Percentiles rank a stretch among this genome's conserved stretches.
These are phyloP conservation scores for Pantala flavescens DNA, from an alignment of 1,140 invertebrate species.

Conservation along the genomic window DNA sequence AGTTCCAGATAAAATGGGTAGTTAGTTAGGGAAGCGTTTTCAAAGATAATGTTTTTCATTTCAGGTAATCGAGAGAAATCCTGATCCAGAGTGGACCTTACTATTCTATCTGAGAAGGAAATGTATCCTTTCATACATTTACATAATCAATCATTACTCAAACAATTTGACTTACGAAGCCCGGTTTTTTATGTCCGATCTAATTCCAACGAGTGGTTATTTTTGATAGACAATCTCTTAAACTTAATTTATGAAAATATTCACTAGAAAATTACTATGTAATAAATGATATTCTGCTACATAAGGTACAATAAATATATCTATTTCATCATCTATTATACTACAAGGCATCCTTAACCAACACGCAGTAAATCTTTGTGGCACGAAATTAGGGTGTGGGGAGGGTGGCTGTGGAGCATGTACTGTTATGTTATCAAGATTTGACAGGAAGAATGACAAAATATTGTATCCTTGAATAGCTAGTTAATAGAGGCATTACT, in stretches of 20 bases:
- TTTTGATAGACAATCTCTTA: constrained; percentile 16
- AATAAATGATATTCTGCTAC: too few relatives aligned
- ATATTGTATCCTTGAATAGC: constrained; percentile 52
- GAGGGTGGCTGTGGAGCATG: constrained; percentile 92
- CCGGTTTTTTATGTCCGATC: too few relatives aligned
- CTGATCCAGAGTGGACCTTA: constrained; percentile 78
- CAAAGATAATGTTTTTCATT: constrained; percentile 23
- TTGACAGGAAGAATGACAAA: constrained; percentile 45
- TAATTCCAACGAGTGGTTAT: constrained; percentile 9
- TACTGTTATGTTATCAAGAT: constrained; percentile 82
- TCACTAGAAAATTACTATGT: neutral
- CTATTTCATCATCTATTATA: too few relatives aligned
- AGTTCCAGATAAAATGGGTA: too few relatives aligned
- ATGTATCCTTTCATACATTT: constrained; percentile 43
- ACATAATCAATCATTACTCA: neutral
- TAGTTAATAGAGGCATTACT: too few relatives aligned
- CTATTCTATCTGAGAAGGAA: constrained; percentile 72
- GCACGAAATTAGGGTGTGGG: constrained; percentile 86
- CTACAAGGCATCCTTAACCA: neutral
- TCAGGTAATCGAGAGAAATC: constrained; percentile 57
- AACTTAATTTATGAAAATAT: neutral
- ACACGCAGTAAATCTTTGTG: constrained; percentile 57
- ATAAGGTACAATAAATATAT: neutral
- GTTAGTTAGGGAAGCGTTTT: too few relatives aligned
- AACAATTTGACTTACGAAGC: neutral